A percentile compares a stretch with the other conserved stretches of the same genome.
Evolutionary conservation across 1,140 invertebrate genomes (phyloP).

Genomic region (Caenorhabditis inopinata): DNA sequence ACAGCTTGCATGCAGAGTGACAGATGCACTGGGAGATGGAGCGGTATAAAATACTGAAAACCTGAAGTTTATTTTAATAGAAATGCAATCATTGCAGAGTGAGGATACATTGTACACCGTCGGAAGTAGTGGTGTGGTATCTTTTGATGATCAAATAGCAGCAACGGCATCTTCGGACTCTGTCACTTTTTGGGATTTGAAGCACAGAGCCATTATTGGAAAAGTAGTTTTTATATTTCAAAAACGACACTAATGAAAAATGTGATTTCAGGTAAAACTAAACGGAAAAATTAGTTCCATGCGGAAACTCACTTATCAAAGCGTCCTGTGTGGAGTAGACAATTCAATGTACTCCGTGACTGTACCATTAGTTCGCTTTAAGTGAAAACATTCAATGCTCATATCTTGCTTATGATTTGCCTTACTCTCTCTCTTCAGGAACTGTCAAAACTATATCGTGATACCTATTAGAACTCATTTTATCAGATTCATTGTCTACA

Average conservation of each 20-base stretch:
- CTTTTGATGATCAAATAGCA: conserved; percentile 5
- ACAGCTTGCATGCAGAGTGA: not conserved
- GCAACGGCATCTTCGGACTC: not conserved
- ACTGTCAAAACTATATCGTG: not conserved
- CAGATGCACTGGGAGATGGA: not conserved
- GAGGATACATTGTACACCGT: not conserved
- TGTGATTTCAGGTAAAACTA: not conserved
- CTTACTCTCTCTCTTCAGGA: not conserved
- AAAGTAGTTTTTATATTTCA: not conserved
- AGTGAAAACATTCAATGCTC: not conserved
- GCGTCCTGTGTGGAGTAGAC: not conserved
- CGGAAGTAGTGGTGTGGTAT: conserved; percentile 3
- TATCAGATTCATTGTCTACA: too few relatives aligned
- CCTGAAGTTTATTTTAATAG: too few relatives aligned
- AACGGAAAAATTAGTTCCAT: conserved; percentile 26
- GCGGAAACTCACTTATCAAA: not conserved
- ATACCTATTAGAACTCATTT: too few relatives aligned
- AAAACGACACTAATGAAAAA: not conserved
- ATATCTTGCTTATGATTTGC: not conserved
- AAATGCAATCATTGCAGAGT: not conserved
- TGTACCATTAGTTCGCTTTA: not conserved
- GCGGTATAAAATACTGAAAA: not conserved
- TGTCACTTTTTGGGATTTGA: conserved; percentile 31
- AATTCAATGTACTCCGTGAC: conserved; percentile 15
- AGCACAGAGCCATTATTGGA: conserved; percentile 25